Base-by-base conservation (phyloP, 2,888 invertebrate genomes). In the Aquatica leii region DNA sequence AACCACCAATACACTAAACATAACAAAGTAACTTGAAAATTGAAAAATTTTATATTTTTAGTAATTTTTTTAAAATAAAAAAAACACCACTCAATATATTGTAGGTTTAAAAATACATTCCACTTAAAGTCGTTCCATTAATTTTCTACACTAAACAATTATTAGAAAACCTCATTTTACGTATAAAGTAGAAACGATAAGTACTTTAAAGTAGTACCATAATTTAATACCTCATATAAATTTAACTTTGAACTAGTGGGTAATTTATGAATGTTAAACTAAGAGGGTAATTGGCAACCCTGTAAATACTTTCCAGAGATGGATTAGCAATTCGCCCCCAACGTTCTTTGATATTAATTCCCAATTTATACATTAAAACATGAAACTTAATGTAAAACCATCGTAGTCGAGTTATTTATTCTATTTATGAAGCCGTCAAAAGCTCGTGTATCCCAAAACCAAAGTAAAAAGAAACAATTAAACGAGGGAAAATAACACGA, bases 221-320 rank as follows among this genome's bases (percentile, higher is more conserved):
- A 24, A 24, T 24, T 24, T 24, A 24, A 24, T 4, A 24, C 24
- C 24, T 24, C 24, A 24, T 24, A 24, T 6, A 24, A 24, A 2
- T 24, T 24, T 24, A 24, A 24, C 24, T 24, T 24, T 24, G 46
- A 46, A 46, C 17, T 20, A 37, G n/a, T n/a, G 9, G 9, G 37
- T 37, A 20, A 46, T 20, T 18, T 20, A 18, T 18, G 41, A 41
- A 41, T 46, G 18, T 46, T 18, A 46, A 24, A 24, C 6, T 24
- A 24, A 46, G 5, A 8, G 8, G 3, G 17, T 18, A 11, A 46
- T 46, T 46, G 46, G 46, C 46, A 46, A 18, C 21, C 11, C 14
- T 17, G 20, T 46, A 46, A 46, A 46, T 46, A 46, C 17, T n/a
- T 46, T n/a, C 18, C 46, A 9, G 17, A 46, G 17, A 43, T 43